Evolutionary conservation across 2,888 invertebrate genomes (phyloP), one percentile per base, ranked within the genome.

Genomic region (Amblyjoppa fuscipennis): DNA sequence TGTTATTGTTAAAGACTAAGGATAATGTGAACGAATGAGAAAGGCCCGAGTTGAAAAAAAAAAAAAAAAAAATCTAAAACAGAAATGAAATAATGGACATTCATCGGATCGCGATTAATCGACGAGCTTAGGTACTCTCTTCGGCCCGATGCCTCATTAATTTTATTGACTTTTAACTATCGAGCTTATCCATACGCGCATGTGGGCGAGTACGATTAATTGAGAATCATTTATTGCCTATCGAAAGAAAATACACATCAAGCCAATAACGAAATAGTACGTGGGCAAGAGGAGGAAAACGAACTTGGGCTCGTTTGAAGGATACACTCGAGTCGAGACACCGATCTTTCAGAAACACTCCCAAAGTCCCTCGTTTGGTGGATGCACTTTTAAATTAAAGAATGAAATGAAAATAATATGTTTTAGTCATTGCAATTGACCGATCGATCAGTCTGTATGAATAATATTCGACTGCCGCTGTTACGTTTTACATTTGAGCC

Each of bases 1-100:
- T 75, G 78, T 83, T 74, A 64, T 77, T 82, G 68, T 71, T 75
- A 83, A 73, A 78, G 77, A 69, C n/a, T 34, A 25, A 68, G 28
- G n/a, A 68, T 66, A 6, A 70, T 66, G 28, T 20, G 28, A 66
- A 53, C 25, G n/a, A 73, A 56, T 1, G 45, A 38, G 13, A 56
- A 69, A 73, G 11, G 53, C 16, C 49, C 56, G 20, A 70, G 69
- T 61, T 79, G 16, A 25, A 61, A 11, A n/a, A 61, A 41, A 11
- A 41, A 20, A 20, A 20, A 20, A 20, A 20, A 20, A 49, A 16
- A 49, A 16, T 5, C 13, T 34, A 64, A n/a, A 16, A 16, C 11
- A 41, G 11, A 31, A 34, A 64, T 64, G 16, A 31, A 34, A 64
- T 31, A n/a, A 31, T 31, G 11, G 31, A 66, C 13, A 31, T 25